Conservation (phyloP, 1,140 invertebrate genomes). For the Aporrectodea caliginosa region DNA sequence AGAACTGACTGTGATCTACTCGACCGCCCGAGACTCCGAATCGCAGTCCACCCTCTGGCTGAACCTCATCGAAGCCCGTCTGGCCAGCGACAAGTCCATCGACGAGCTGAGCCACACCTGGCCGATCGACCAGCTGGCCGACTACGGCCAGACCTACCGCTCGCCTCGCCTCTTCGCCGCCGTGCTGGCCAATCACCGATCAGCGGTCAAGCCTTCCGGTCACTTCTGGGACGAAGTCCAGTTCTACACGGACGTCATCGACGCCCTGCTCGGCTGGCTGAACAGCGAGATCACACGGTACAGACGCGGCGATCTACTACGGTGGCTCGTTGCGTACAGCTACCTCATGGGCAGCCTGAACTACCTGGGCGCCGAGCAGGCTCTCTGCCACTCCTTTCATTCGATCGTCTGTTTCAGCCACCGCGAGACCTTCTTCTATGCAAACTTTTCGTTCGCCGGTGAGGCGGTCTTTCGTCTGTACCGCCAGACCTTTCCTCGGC, state of each 20-base stretch:
- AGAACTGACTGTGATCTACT: conserved; percentile 26
- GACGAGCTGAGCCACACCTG: conserved; percentile 12
- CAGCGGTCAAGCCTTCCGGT: conserved; percentile 12
- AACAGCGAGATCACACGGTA: neutral
- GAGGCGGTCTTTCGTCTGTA: conserved; percentile 30
- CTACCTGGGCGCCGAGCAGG: conserved; percentile 34
- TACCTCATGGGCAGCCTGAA: conserved; percentile 32
- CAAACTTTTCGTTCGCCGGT: conserved; percentile 33
- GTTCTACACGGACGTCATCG: conserved; percentile 31
- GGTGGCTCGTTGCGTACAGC: conserved; percentile 25
- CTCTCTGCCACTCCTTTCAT: conserved; percentile 28
- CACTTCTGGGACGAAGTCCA: conserved; percentile 32
- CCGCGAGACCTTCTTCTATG: conserved; percentile 29
- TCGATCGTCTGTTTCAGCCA: conserved; percentile 33
- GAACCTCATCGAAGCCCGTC: conserved; percentile 13
- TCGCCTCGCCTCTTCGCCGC: conserved; percentile 29
- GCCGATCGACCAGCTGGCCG: neutral
- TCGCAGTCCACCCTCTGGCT: conserved; percentile 21
- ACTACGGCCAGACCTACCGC: conserved; percentile 23
- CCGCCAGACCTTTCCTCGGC: conserved; percentile 26
- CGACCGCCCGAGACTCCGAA: conserved; percentile 24
- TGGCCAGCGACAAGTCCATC: conserved; percentile 11
- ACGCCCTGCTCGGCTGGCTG: conserved; percentile 25
- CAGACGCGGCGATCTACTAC: conserved; percentile 10
- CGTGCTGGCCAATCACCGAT: conserved; percentile 27